These are phyloP conservation scores for Agrotis clavis DNA, from an alignment of 2,888 invertebrate genomes.

Conservation along the genomic window DNA sequence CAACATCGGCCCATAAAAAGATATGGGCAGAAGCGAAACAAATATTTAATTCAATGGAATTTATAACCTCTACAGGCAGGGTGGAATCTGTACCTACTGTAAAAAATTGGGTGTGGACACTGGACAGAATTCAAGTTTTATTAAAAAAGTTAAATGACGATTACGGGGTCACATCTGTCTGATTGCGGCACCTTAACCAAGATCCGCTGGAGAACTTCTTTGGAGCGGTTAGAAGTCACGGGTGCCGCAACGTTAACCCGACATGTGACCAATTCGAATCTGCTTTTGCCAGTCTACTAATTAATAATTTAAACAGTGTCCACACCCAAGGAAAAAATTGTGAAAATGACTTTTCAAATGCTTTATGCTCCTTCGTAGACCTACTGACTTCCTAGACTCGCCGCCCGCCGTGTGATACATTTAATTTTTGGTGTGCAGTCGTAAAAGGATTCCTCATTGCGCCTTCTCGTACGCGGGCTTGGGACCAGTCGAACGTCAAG, in stretches of 20 bases:
- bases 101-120: constrained; percentile 13
- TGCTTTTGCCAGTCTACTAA: neutral
- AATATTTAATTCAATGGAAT: neutral
- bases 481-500: no score
- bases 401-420: no score
- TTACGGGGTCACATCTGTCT: neutral
- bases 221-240: neutral
- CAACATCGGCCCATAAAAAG: neutral
- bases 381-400: no score
- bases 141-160: neutral
- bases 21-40: neutral
- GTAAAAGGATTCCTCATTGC: no score
- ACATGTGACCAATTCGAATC: neutral
- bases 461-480: no score
- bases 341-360: neutral
- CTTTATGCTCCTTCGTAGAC: constrained; percentile 9
- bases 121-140: neutral
- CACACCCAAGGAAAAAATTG: constrained; percentile 15
- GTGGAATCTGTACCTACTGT: neutral
- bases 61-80: neutral
- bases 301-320: constrained; percentile 8
- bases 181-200: constrained; percentile 1
- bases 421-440: no score
- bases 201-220: neutral
- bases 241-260: constrained; percentile 9